These are phyloP conservation scores for Phalacrocorax brasilianus DNA, from an alignment of 2,113 vertebrate species.

Conservation along the genomic window DNA sequence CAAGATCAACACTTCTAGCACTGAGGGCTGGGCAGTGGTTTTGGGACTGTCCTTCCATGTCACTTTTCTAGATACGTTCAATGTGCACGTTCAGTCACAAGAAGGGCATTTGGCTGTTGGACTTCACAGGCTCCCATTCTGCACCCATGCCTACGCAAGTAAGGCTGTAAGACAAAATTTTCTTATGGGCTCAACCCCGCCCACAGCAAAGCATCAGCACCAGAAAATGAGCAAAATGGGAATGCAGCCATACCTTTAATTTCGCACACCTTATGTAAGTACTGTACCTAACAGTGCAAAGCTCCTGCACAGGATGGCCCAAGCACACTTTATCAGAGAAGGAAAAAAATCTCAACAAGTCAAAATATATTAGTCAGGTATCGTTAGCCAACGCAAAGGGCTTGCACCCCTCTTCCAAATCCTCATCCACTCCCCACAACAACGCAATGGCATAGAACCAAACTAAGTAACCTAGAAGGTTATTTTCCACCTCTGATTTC, in stretches of 20 bases:
- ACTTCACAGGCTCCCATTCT: not conserved
- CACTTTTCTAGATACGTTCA: not conserved
- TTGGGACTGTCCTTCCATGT: not conserved
- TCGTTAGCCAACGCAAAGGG: not conserved
- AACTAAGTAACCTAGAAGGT: not conserved
- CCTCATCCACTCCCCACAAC: not conserved
- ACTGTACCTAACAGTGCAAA: not conserved
- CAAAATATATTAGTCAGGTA: not conserved
- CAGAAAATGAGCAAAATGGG: not conserved
- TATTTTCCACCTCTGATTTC: not conserved
- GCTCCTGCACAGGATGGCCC: not conserved
- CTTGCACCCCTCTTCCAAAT: not conserved
- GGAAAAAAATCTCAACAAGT: not conserved
- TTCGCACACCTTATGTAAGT: not conserved
- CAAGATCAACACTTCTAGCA: not conserved
- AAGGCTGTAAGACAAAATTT: not conserved
- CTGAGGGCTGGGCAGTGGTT: not conserved
- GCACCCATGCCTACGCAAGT: not conserved
- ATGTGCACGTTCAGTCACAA: not conserved
- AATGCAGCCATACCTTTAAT: not conserved
- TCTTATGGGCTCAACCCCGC: not conserved
- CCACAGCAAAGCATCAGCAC: not conserved
- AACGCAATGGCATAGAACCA: not conserved
- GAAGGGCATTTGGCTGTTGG: not conserved
- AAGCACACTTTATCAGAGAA: not conserved